Conservation (phyloP, 2,888 invertebrate genomes). For the Pristionchus maxplancki region DNA sequence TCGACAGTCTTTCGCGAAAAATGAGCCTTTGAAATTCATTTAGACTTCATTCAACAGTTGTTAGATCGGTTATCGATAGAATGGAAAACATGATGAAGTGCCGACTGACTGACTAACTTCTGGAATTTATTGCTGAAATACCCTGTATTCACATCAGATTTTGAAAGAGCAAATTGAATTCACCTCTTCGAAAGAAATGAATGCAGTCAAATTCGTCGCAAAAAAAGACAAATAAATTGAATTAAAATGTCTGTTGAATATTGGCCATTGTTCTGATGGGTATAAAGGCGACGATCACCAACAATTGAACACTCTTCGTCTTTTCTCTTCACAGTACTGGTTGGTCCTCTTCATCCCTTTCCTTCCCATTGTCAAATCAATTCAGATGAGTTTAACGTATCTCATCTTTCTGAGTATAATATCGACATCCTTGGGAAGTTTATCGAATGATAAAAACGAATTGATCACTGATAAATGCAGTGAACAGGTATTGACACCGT, state of each 20-base stretch:
- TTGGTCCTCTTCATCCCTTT: background rate
- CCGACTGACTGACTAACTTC: too few species aligned
- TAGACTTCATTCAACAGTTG: too few species aligned
- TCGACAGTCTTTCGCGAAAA: too few species aligned
- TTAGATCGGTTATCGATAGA: too few species aligned
- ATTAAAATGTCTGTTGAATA: background rate
- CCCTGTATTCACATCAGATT: too few species aligned
- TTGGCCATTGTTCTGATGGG: background rate
- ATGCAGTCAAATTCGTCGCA: too few species aligned
- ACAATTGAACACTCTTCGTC: background rate
- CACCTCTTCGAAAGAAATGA: too few species aligned
- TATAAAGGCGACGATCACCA: background rate
- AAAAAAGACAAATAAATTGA: background rate
- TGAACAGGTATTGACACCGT: background rate
- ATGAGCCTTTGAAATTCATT: too few species aligned
- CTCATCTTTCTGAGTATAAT: background rate
- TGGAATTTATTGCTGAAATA: too few species aligned
- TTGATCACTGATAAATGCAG: background rate
- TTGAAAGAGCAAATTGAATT: too few species aligned
- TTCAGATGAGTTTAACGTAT: background rate
- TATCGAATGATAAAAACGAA: background rate
- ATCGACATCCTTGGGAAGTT: background rate
- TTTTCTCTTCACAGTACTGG: background rate
- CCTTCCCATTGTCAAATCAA: background rate
- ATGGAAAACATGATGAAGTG: too few species aligned